Evolutionary conservation across 2,113 vertebrate species (phyloP).

Genomic region (Poeciliopsis occidentalis): DNA sequence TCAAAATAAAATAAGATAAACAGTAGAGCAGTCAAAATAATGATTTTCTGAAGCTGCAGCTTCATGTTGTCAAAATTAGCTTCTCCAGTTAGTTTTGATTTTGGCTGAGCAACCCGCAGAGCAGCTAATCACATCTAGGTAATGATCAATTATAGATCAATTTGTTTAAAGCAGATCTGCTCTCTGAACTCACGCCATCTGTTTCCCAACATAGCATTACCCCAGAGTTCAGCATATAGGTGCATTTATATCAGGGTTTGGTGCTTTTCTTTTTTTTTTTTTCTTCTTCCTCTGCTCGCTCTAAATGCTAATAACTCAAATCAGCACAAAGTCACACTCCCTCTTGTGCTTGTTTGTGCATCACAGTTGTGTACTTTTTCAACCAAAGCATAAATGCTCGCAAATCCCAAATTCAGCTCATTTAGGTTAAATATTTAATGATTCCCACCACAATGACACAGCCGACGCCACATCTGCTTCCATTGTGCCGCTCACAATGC

Average conservation of each 20-base stretch:
- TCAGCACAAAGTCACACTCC: conserved; percentile 65
- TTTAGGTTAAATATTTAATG: conserved; percentile 63
- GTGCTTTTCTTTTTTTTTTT: conserved; percentile 21
- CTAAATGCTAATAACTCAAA: conserved; percentile 70
- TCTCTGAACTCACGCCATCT: conserved; percentile 69
- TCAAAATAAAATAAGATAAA: no score
- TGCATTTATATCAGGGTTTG: conserved; percentile 22
- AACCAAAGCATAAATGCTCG: conserved; percentile 32
- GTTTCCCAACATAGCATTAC: conserved; percentile 50
- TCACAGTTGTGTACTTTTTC: background rate
- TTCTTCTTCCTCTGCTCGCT: conserved; percentile 25
- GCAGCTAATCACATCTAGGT: conserved; percentile 53
- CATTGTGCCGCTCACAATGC: conserved; percentile 16
- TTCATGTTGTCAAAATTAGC: conserved; percentile 16
- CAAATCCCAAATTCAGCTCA: conserved; percentile 47
- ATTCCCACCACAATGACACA: conserved; percentile 46
- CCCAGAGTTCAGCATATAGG: conserved; percentile 21
- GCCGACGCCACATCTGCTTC: conserved; percentile 58
- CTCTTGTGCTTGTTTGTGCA: background rate
- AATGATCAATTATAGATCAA: conserved; percentile 69
- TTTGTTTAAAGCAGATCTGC: conserved; percentile 67
- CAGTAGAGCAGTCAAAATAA: background rate
- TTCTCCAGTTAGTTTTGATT: conserved; percentile 36
- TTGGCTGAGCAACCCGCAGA: conserved; percentile 33
- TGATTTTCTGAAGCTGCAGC: conserved; percentile 10